A percentile compares a stretch with the other conserved stretches of the same genome.
Conservation (phyloP, 2,888 invertebrate species). For the Phorcus lineatus region DNA sequence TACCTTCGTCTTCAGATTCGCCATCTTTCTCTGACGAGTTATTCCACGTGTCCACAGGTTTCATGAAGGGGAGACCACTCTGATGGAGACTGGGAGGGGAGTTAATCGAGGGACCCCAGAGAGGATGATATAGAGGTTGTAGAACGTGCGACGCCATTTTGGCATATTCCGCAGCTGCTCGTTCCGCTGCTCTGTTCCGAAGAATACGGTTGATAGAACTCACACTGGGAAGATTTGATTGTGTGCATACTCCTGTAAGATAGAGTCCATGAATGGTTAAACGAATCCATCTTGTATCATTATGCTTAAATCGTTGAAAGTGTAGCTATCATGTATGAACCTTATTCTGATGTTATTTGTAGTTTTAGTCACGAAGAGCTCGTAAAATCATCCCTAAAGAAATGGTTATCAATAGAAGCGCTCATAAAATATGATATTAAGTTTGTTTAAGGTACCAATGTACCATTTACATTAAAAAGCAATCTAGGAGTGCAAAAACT, state of each 20-base stretch:
- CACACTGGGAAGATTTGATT: conserved; percentile 95
- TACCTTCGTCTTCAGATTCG: background rate
- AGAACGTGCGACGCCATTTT: conserved; percentile 68
- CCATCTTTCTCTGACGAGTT: background rate
- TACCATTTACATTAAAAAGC: no score
- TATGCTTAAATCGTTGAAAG: no score
- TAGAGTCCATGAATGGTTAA: no score
- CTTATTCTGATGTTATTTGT: background rate
- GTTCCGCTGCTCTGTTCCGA: conserved; percentile 94
- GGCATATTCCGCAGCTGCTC: conserved; percentile 96
- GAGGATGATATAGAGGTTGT: conserved; percentile 45
- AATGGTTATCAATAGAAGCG: no score
- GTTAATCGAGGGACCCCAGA: conserved; percentile 37
- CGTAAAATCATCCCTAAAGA: no score
- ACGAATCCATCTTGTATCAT: no score
- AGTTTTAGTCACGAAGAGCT: no score
- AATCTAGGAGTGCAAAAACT: no score
- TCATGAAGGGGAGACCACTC: background rate
- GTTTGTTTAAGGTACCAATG: no score
- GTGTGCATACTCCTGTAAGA: conserved; percentile 86
- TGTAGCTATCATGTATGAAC: no score
- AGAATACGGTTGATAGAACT: conserved; percentile 97
- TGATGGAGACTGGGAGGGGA: background rate
- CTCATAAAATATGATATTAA: no score
- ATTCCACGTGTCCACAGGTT: background rate